Conservation (phyloP, 2,113 vertebrate genomes). For the Epinephelus lanceolatus region DNA sequence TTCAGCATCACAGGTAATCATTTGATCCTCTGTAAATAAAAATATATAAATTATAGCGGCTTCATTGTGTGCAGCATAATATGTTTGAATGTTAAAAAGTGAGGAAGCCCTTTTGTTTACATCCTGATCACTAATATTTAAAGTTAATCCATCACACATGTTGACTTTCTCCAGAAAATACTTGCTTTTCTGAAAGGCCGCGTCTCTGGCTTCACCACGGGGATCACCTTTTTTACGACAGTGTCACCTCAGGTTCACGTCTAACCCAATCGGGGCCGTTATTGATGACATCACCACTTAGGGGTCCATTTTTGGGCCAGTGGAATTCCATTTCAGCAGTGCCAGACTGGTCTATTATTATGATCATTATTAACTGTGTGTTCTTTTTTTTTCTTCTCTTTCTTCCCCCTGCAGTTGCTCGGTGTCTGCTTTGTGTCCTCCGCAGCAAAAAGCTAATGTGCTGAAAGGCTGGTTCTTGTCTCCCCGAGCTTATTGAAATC, state of each 20-base stretch:
- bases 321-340: constrained; percentile 76
- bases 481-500: constrained; percentile 83
- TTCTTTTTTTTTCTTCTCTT: constrained; percentile 44
- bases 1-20: neutral
- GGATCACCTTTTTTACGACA: constrained; percentile 61
- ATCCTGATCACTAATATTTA: neutral
- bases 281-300: constrained; percentile 79
- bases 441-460: constrained; percentile 82
- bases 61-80: neutral
- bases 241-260: constrained; percentile 70
- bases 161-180: constrained; percentile 50
- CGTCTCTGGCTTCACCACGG: constrained; percentile 30
- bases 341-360: constrained; percentile 78
- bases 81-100: neutral
- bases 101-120: neutral
- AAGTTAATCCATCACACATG: constrained; percentile 7
- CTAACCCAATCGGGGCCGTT: constrained; percentile 67
- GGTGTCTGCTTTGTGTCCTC: constrained; percentile 83
- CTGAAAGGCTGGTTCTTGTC: constrained; percentile 84
- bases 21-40: neutral
- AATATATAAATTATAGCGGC: neutral
- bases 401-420: constrained; percentile 58
- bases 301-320: constrained; percentile 48
- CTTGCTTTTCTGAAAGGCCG: constrained; percentile 18
- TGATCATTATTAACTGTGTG: constrained; percentile 73